These are phyloP conservation scores for Dryobates pubescens DNA, from an alignment of 2,797 vertebrate genomes.

Conservation along the genomic window DNA sequence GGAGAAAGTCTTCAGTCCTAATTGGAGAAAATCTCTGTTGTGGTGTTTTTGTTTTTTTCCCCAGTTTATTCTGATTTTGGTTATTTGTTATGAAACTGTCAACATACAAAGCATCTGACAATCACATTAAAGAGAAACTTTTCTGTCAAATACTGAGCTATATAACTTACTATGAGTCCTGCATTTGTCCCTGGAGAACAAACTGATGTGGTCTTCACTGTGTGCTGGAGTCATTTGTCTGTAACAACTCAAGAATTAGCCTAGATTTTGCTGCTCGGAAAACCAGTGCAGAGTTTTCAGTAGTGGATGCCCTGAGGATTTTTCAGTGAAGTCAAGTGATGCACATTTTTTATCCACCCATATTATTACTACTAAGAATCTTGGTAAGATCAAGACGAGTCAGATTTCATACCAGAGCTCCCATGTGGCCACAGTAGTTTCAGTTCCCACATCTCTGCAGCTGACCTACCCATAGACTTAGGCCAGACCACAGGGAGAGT, in stretches of 20 bases:
- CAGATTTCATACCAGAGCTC: conserved; percentile 54
- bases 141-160: background rate
- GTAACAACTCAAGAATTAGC: background rate
- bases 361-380: conserved; percentile 32
- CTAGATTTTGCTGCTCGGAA: background rate
- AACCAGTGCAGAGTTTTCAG: conserved; percentile 19
- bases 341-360: conserved; percentile 36
- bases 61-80: background rate
- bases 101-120: background rate
- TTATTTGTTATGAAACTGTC: background rate
- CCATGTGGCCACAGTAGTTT: conserved; percentile 43
- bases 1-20: background rate
- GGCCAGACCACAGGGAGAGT: background rate
- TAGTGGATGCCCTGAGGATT: background rate
- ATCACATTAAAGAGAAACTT: background rate
- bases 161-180: background rate
- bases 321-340: background rate
- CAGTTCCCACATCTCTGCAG: conserved; percentile 58
- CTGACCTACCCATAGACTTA: background rate
- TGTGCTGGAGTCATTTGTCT: background rate
- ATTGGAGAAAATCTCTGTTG: background rate
- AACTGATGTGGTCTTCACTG: background rate
- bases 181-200: background rate
- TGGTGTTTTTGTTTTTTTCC: background rate
- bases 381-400: conserved; percentile 33